Evolutionary conservation across 64 coral and sea anemone genomes (phyloP).

Genomic region (Actinia tenebrosa): DNA sequence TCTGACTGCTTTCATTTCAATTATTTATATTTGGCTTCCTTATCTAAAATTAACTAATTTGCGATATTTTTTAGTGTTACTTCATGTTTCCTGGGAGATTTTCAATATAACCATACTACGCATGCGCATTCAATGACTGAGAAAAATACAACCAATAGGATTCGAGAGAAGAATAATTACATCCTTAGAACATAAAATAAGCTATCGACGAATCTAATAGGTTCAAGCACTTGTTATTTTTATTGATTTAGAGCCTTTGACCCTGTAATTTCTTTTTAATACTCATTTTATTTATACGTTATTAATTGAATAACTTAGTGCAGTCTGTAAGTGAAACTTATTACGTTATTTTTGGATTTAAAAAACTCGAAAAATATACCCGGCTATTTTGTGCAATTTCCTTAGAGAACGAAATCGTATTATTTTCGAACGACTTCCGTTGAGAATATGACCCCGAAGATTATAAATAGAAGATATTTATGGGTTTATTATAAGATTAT

Average conservation of each 20-base stretch:
- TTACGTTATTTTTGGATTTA: too few relatives aligned
- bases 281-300: not conserved
- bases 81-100: not conserved
- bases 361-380: not conserved
- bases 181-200: not conserved
- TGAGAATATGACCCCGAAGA: not conserved
- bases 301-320: not conserved
- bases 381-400: not conserved
- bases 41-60: not conserved
- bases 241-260: constrained; percentile 3
- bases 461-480: not conserved
- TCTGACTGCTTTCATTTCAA: not conserved
- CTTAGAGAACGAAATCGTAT: not conserved
- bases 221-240: not conserved
- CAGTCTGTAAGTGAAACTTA: not conserved
- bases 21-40: not conserved
- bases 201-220: not conserved
- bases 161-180: not conserved
- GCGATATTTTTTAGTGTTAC: not conserved
- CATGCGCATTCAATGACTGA: not conserved
- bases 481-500: not conserved
- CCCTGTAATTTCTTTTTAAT: not conserved
- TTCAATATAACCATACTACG: not conserved
- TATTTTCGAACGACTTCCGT: not conserved
- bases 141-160: not conserved